Percentiles rank a stretch among this genome's conserved stretches.
Conservation (phyloP, 2,888 invertebrate genomes). For the Syritta pipiens region DNA sequence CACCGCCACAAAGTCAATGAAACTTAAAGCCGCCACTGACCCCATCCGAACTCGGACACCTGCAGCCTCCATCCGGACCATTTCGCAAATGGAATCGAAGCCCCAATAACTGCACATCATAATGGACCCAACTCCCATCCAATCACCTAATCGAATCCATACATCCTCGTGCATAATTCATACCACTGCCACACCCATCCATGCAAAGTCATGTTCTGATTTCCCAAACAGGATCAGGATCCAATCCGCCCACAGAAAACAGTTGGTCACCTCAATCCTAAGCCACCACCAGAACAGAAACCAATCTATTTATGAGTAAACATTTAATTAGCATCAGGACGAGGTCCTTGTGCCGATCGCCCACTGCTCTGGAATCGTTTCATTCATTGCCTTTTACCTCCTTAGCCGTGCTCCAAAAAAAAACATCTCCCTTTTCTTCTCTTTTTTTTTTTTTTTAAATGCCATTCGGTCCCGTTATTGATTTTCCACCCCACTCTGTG, state of each 20-base stretch:
- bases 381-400: constrained; percentile 16
- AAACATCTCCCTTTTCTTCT: neutral
- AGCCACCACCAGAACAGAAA: no score
- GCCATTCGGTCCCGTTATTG: no score
- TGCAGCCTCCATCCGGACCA: no score
- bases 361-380: constrained; percentile 7
- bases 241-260: neutral
- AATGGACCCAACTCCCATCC: no score
- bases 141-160: no score
- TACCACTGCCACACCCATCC: neutral
- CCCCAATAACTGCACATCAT: no score
- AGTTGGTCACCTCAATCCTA: neutral
- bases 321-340: constrained; percentile 42
- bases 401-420: no score
- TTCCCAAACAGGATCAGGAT: neutral
- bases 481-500: no score
- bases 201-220: neutral
- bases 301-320: constrained; percentile 31
- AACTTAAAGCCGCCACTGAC: no score
- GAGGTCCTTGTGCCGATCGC: neutral
- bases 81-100: no score
- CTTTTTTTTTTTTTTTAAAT: constrained; percentile 40
- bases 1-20: no score
- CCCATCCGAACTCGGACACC: no score
- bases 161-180: constrained; percentile 5